phyloP scores from a whole-genome alignment of 2,888 invertebrate genomes.

The Andrena trimmerana region DNA sequence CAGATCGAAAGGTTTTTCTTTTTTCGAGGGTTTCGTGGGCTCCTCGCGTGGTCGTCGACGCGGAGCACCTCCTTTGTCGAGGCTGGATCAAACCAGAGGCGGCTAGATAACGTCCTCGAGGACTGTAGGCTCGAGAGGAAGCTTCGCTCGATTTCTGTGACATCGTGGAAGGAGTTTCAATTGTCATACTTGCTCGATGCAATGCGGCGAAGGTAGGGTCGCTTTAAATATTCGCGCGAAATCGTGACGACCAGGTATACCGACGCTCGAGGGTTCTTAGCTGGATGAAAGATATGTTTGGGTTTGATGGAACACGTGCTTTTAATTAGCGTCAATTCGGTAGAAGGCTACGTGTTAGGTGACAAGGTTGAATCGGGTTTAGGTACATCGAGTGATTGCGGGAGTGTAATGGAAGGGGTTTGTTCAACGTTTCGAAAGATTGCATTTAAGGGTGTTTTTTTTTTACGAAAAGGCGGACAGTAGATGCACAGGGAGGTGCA shows the following conservation, averaged over 20 bases:
- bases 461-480: constrained; percentile 28
- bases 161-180: neutral
- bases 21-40: constrained; percentile 66
- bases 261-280: neutral
- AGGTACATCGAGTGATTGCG: too few relatives aligned
- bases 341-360: neutral
- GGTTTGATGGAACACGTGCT: neutral
- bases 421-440: constrained; percentile 7
- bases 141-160: neutral
- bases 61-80: constrained; percentile 42
- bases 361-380: neutral
- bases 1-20: constrained; percentile 68
- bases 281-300: neutral
- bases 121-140: neutral
- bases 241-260: neutral
- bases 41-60: constrained; percentile 33
- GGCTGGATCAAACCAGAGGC: neutral
- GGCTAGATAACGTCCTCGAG: neutral
- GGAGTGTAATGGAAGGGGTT: neutral
- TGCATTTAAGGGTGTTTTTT: constrained; percentile 49
- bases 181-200: neutral
- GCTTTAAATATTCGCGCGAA: constrained; percentile 6
- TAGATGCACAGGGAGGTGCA: constrained; percentile 37
- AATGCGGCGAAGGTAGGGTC: neutral
- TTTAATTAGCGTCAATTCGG: neutral